Evolutionary conservation across 2,888 invertebrate species (phyloP).

Genomic region (Nesidiocoris tenuis): DNA sequence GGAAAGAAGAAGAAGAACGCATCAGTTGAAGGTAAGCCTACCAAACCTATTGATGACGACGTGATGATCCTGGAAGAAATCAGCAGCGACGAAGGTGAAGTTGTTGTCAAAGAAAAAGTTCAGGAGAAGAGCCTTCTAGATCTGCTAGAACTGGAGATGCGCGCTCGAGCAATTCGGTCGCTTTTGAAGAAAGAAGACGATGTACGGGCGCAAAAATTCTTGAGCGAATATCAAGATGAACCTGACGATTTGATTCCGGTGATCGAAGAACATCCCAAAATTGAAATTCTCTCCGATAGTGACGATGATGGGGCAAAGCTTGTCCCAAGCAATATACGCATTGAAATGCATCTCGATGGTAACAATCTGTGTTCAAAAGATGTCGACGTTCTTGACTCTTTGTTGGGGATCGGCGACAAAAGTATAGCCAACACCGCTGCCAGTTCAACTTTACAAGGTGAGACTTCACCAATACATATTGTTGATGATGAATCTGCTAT

Average conservation of each 20-base stretch:
- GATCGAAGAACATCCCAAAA: conserved; percentile 12
- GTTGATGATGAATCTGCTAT: too few species aligned
- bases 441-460: too few species aligned
- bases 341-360: conserved; percentile 4
- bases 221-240: conserved; percentile 30
- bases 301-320: conserved; percentile 14
- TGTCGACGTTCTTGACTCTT: neutral
- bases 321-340: neutral
- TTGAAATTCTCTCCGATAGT: conserved; percentile 32
- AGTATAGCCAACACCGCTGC: too few species aligned
- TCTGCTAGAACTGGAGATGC: conserved; percentile 61
- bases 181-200: conserved; percentile 52
- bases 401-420: neutral
- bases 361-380: conserved; percentile 4
- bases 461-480: too few species aligned
- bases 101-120: neutral
- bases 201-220: conserved; percentile 4
- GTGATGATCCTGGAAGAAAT: neutral
- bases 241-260: conserved; percentile 38
- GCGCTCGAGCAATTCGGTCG: conserved; percentile 61
- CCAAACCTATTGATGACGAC: neutral
- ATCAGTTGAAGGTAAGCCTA: neutral
- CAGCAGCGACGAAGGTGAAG: conserved; percentile 3
- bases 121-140: conserved; percentile 57
- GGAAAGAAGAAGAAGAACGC: neutral